A percentile compares a stretch with the other conserved stretches of the same genome.
These are phyloP conservation scores for Parauchenoglanis ngamensis DNA, from an alignment of 2,797 vertebrate genomes.

Conservation along the genomic window DNA sequence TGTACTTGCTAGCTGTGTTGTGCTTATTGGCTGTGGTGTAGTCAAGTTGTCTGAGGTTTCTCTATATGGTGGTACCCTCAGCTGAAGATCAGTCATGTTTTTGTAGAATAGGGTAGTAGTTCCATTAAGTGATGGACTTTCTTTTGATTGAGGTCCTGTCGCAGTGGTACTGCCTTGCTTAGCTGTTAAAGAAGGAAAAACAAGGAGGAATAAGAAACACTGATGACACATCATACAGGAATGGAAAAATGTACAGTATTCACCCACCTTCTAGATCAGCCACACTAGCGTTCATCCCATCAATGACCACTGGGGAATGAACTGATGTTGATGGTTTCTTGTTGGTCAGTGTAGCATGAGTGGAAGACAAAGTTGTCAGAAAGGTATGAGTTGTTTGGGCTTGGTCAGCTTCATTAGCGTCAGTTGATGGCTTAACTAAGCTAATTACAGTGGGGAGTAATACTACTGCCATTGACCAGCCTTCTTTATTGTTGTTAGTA, in stretches of 20 bases:
- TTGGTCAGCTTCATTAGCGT: conserved; percentile 51
- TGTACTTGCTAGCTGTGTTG: conserved; percentile 51
- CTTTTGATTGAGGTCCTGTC: conserved; percentile 43
- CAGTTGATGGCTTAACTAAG: conserved; percentile 48
- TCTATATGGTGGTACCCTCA: conserved; percentile 25
- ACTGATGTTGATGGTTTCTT: conserved; percentile 43
- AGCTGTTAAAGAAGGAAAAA: conserved; percentile 42
- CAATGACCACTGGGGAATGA: conserved; percentile 46
- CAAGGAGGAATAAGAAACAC: conserved; percentile 47
- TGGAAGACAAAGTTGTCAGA: conserved; percentile 48
- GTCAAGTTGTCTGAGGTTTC: conserved; percentile 44
- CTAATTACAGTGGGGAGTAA: conserved; percentile 33
- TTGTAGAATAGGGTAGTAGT: conserved; percentile 14
- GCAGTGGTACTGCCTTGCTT: conserved; percentile 41
- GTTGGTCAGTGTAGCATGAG: conserved; percentile 52
- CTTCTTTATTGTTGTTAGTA: conserved; percentile 47
- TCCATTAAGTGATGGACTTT: conserved; percentile 40
- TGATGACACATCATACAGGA: background rate
- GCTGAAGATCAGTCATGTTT: conserved; percentile 24
- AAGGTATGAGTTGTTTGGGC: conserved; percentile 58
- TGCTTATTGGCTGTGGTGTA: conserved; percentile 47
- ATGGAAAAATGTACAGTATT: background rate
- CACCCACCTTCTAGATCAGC: conserved; percentile 62
- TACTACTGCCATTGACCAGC: conserved; percentile 57
- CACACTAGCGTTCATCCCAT: conserved; percentile 41